Base-by-base conservation (phyloP, 2,113 vertebrate genomes). In the Aldabrachelys gigantea region DNA sequence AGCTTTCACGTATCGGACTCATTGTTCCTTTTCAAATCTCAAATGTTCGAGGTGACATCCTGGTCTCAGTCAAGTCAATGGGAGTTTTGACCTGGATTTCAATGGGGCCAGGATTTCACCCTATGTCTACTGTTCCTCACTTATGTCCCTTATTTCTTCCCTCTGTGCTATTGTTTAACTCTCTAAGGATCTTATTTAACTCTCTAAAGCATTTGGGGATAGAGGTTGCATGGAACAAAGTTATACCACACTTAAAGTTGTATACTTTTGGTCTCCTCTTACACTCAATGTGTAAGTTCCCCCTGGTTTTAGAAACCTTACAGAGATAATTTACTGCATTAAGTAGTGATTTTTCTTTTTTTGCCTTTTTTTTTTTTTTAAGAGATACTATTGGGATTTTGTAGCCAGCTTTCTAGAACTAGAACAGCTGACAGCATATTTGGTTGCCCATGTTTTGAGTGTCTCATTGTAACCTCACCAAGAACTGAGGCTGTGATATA, bases 391-490 rank as follows among this genome's bases (percentile, higher is more conserved):
- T 14, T 59, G 24, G 54, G 54, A 17, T 93, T 96, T 35, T 87
- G 82, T 81, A 82, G 79, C 38, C 81, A 96, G 90, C 93, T 47
- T 65, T 88, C 88, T 89, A 94, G 88, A 95, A 94, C 53, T 95
- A 76, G 92, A 95, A 95, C 57, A 8, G 6, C 17, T 49, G 84
- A 87, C 54, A 94, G 41, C 95, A 54, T 88, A 95, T 91, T 96
- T 94, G 95, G 25, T 47, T 91, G 24, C 27, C 62, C 92, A 78
- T 90, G 91, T 93, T 97, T 95, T 93, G 87, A 96, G 95, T 75
- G 86, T 76, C 65, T 10, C 65, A 59, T 59, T 69, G 29, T 72
- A 72, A 69, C 65, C 19, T 72, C 19, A 38, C 79, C n/a, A 89
- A 75, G 65, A 95, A 59, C 85, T 41, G 85, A 94, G 90, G 75